Conservation (phyloP, 2,113 vertebrate species). For the Salvator merianae region DNA sequence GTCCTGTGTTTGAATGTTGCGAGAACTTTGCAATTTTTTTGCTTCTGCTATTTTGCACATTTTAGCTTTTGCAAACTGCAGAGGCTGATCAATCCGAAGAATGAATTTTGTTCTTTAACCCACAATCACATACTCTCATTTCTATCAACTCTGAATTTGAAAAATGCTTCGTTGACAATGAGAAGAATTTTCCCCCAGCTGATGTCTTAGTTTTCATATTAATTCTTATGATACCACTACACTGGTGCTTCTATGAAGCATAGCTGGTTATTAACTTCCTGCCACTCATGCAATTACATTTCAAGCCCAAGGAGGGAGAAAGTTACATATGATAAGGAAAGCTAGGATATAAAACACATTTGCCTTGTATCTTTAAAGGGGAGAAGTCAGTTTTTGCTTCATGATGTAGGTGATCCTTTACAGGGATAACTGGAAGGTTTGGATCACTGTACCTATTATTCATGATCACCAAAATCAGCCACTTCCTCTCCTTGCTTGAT, state of each 20-base stretch:
- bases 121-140: not conserved
- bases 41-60: not conserved
- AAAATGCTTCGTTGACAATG: not conserved
- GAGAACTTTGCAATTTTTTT: not conserved
- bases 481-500: no score
- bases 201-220: not conserved
- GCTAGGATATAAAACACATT: no score
- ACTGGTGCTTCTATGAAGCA: not conserved
- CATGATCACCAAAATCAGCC: no score
- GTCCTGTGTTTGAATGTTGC: conserved; percentile 3
- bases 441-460: no score
- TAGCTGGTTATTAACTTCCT: not conserved
- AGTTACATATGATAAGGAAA: not conserved
- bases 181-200: not conserved
- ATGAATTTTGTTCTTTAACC: conserved; percentile 7
- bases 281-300: not conserved
- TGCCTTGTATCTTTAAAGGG: no score
- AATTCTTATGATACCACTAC: not conserved
- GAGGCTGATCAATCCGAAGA: not conserved
- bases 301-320: not conserved
- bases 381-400: no score
- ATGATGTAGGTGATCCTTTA: no score
- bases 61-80: not conserved
- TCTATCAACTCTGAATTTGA: not conserved
- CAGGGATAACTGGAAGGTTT: no score